Conservation (phyloP, 2,113 vertebrate species). For the Onychostoma macrolepis region DNA sequence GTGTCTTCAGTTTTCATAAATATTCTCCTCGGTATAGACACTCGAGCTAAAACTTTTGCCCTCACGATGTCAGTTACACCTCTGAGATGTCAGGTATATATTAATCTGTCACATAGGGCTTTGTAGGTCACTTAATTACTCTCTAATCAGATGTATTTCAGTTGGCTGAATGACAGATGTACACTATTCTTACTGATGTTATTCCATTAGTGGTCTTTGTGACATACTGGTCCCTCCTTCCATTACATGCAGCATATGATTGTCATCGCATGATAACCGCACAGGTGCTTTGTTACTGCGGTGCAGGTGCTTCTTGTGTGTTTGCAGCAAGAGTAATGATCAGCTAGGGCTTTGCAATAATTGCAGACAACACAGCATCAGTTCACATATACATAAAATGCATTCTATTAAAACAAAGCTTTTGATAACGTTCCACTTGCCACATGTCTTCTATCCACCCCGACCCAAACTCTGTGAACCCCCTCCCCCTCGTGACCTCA, state of each 20-base stretch:
- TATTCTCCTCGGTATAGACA: slow-evolving; percentile 42
- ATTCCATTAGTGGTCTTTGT: slow-evolving; percentile 55
- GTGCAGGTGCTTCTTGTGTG: slow-evolving; percentile 28
- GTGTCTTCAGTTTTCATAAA: slow-evolving; percentile 48
- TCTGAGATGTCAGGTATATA: slow-evolving; percentile 54
- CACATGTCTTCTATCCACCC: slow-evolving; percentile 19
- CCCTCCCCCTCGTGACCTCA: slow-evolving; percentile 44
- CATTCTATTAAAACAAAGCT: background rate
- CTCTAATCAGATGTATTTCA: slow-evolving; percentile 57
- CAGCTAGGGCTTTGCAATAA: slow-evolving; percentile 16
- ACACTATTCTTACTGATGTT: slow-evolving; percentile 57
- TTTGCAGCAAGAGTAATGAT: slow-evolving; percentile 13
- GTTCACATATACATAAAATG: background rate
- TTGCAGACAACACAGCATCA: slow-evolving; percentile 5
- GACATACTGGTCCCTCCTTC: slow-evolving; percentile 41
- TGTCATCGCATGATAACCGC: slow-evolving; percentile 25
- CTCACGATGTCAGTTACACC: slow-evolving; percentile 43
- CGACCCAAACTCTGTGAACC: background rate
- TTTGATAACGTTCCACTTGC: background rate
- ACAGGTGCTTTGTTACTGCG: slow-evolving; percentile 21
- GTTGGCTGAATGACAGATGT: slow-evolving; percentile 53
- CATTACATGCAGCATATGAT: slow-evolving; percentile 38
- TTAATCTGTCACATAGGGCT: slow-evolving; percentile 54
- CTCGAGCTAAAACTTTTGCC: slow-evolving; percentile 44
- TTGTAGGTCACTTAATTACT: slow-evolving; percentile 60